Conservation (phyloP, 1,140 invertebrate species). For the Diplogasteroides magnus region DNA sequence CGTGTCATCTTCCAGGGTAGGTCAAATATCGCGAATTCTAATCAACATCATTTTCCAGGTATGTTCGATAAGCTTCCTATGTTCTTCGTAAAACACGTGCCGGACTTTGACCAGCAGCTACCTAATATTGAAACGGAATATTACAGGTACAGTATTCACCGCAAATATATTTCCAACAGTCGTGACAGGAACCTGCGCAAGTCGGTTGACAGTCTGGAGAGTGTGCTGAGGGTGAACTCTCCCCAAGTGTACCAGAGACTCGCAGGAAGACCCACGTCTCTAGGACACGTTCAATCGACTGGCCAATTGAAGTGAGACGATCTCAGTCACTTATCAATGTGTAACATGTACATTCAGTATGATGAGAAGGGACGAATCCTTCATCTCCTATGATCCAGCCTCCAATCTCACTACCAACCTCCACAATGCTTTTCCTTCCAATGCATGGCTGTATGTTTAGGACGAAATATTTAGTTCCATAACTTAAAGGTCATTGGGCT, state of each 20-base stretch:
- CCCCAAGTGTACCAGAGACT: neutral
- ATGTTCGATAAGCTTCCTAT: neutral
- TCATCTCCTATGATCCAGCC: neutral
- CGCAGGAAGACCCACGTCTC: neutral
- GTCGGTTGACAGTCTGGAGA: neutral
- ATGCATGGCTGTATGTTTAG: neutral
- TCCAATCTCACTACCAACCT: neutral
- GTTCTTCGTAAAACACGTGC: neutral
- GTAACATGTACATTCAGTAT: too few relatives aligned
- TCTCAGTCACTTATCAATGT: too few relatives aligned
- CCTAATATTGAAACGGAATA: neutral
- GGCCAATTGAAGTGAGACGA: too few relatives aligned
- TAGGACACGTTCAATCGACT: neutral
- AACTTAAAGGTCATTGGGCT: too few relatives aligned
- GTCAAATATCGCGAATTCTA: too few relatives aligned
- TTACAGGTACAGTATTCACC: too few relatives aligned
- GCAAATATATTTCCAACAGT: neutral
- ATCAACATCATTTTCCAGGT: neutral
- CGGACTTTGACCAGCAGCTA: neutral
- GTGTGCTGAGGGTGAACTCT: neutral
- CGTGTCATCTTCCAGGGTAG: neutral
- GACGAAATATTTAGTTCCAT: neutral
- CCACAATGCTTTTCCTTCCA: neutral
- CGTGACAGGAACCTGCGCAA: neutral
- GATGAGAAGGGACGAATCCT: neutral